These are phyloP conservation scores for Sarcophaga caerulescens DNA, from an alignment of 2,888 invertebrate species.

Conservation along the genomic window DNA sequence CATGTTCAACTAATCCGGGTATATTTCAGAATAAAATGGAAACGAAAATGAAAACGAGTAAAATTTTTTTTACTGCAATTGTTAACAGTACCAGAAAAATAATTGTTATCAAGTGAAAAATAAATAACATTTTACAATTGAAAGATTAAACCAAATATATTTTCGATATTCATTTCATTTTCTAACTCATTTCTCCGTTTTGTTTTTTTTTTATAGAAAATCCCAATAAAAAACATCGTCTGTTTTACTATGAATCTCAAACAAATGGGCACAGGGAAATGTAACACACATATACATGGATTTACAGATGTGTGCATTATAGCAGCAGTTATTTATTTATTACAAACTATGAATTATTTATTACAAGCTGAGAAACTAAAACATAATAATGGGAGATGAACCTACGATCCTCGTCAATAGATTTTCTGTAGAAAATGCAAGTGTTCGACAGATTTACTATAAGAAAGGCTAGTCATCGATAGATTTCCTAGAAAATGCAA, in stretches of 20 bases:
- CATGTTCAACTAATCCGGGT: conserved; percentile 28
- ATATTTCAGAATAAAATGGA: neutral
- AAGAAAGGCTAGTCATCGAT: too few species aligned
- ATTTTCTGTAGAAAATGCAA: too few species aligned
- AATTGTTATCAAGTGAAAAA: conserved; percentile 65
- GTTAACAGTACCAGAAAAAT: conserved; percentile 60
- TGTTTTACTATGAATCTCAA: neutral
- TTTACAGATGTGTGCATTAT: too few species aligned
- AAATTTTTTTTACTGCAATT: conserved; percentile 4
- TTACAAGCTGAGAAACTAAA: too few species aligned
- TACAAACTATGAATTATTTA: too few species aligned
- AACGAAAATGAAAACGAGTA: neutral
- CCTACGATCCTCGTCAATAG: too few species aligned
- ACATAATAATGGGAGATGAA: too few species aligned
- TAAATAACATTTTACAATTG: conserved; percentile 65
- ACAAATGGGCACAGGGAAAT: neutral
- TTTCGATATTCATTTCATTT: neutral
- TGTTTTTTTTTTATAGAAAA: conserved; percentile 37
- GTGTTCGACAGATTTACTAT: too few species aligned
- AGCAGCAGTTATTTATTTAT: too few species aligned
- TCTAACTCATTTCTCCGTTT: neutral
- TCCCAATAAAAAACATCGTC: too few species aligned
- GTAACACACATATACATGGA: neutral
- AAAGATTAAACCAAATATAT: conserved; percentile 47
- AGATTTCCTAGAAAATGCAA: too few species aligned